Base-by-base conservation (phyloP, 1,140 invertebrate species). In the Spodoptera frugiperda region DNA sequence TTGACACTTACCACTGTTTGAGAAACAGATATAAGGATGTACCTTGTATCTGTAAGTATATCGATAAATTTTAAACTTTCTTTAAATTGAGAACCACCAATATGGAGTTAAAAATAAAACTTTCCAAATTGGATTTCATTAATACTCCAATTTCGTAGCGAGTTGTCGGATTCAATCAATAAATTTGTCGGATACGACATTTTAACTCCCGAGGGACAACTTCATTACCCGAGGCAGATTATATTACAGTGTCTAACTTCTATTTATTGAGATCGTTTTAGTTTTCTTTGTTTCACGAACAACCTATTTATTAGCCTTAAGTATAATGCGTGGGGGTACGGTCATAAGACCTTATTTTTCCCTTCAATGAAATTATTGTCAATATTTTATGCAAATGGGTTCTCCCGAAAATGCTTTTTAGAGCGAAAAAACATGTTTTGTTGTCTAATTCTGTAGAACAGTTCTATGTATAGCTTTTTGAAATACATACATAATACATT, bases 251-350 rank as follows among this genome's bases (percentile, higher is more conserved):
- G 39, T 48, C 21, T 61, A 73, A 61, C 54, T 61, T 73, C 71
- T 73, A 55, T 73, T 73, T 73, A 61, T 61, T 73, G 21, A 59
- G 71, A 61, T 73, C 44, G 44, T 49, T 73, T 49, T 73, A 61
- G 55, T 73, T 73, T 33, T 73, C 71, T 71, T 72, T 73, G 44
- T 73, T 73, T 73, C 71, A 51, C 8, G 39, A 17, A 17, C 15
- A 44, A 21, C 14, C 49, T 17, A 51, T 59, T 10, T 49, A 44
- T 61, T 30, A 67, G 46, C 55, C 12, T 51, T 59, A 65, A 6
- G 30, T n/a, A 46, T n/a, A n/a, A 48, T n/a, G 11, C 44, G 39
- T 44, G n/a, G 33, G 15, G 11, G 8, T 15, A 19, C n/a, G 33
- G 59, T 3, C 9, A 63, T 17, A 61, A 14, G 15, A 3, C 6